phyloP scores from a whole-genome alignment of 2,113 vertebrate species.

The Protobothrops mucrosquamatus region DNA sequence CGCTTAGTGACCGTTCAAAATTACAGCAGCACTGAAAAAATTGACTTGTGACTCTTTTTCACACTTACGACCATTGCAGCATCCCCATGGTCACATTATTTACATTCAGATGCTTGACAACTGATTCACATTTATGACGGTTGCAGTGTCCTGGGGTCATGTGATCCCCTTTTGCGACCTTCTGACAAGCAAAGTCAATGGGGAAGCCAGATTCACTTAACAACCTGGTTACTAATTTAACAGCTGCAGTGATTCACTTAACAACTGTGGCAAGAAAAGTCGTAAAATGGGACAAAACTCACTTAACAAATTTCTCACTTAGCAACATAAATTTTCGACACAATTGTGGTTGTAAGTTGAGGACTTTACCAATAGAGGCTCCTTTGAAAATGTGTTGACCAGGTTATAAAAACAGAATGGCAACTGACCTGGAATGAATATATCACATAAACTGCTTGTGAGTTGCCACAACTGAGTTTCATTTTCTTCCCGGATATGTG shows the following conservation, averaged over 20 bases:
- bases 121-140: neutral
- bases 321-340: neutral
- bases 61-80: neutral
- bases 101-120: neutral
- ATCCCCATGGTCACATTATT: neutral
- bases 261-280: neutral
- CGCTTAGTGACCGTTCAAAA: neutral
- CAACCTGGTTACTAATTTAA: neutral
- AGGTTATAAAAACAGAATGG: neutral
- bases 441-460: neutral
- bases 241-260: neutral
- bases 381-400: neutral
- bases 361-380: neutral
- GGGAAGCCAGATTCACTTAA: neutral
- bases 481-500: neutral
- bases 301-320: neutral
- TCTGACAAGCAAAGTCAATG: neutral
- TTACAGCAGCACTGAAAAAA: neutral
- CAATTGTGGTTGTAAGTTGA: neutral
- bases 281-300: neutral
- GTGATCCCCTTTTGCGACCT: neutral
- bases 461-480: too few relatives aligned
- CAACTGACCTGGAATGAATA: neutral
- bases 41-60: neutral
- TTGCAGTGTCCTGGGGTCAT: neutral